Conservation (phyloP, 2,797 vertebrate genomes). For the Melanotaenia pygmaea region DNA sequence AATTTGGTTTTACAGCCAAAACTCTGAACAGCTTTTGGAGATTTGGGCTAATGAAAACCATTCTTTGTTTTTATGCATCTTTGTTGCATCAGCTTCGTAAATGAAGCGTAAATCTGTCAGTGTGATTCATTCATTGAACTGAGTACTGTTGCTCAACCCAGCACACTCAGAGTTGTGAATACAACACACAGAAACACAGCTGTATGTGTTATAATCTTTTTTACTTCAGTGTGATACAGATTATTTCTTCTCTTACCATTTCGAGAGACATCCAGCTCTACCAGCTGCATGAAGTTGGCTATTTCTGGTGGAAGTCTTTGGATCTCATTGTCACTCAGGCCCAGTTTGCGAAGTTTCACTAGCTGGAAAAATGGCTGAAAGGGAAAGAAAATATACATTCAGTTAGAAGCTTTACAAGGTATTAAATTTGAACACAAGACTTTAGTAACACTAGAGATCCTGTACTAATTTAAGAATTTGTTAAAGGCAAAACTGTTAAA, state of each 20-base stretch:
- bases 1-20: slow-evolving; percentile 20
- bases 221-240: neutral
- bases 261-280: slow-evolving; percentile 96
- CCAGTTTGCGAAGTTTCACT: slow-evolving; percentile 95
- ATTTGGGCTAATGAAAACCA: slow-evolving; percentile 35
- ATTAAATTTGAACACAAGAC: neutral
- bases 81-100: slow-evolving; percentile 33
- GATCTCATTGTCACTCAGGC: slow-evolving; percentile 98
- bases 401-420: neutral
- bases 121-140: slow-evolving; percentile 27
- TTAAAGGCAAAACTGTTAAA: neutral
- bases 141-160: slow-evolving; percentile 11
- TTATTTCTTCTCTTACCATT: slow-evolving; percentile 86
- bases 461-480: neutral
- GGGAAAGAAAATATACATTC: slow-evolving; percentile 20
- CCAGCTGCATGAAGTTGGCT: slow-evolving; percentile 97
- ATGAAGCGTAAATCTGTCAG: slow-evolving; percentile 43
- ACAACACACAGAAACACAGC: neutral
- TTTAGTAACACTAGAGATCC: neutral
- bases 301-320: slow-evolving; percentile 95
- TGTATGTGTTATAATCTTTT: neutral
- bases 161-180: neutral
- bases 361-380: slow-evolving; percentile 97
- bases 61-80: slow-evolving; percentile 18
- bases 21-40: slow-evolving; percentile 9